Conservation (phyloP, 2,113 vertebrate species). For the Eublepharis macularius region DNA sequence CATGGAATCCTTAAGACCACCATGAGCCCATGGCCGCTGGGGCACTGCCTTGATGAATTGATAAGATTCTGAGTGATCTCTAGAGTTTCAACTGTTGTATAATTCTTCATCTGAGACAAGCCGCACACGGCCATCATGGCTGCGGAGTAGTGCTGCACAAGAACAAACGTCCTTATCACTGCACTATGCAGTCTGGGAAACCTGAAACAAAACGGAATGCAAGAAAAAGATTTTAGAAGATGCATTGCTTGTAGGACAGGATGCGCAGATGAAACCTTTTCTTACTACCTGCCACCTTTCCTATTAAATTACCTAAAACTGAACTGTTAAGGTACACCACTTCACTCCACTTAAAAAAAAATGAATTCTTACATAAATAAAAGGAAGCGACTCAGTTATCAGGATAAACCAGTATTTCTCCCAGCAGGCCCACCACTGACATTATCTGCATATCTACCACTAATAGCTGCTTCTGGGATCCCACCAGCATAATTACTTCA, state of each 20-base stretch:
- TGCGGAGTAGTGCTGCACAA: constrained; percentile 93
- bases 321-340: background rate
- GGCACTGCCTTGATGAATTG: constrained; percentile 84
- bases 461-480: too few relatives aligned
- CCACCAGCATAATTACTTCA: too few relatives aligned
- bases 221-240: background rate
- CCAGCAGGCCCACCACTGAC: too few relatives aligned
- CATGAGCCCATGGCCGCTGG: constrained; percentile 92
- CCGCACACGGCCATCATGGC: constrained; percentile 92
- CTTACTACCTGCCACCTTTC: background rate
- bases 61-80: constrained; percentile 93
- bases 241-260: constrained; percentile 5
- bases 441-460: too few relatives aligned
- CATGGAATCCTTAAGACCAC: constrained; percentile 94
- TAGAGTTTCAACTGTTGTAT: constrained; percentile 95
- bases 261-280: background rate
- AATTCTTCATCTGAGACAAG: constrained; percentile 89
- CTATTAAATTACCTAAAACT: background rate
- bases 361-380: too few relatives aligned
- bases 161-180: constrained; percentile 92
- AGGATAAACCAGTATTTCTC: too few relatives aligned
- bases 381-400: too few relatives aligned
- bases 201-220: constrained; percentile 71
- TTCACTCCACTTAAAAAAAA: background rate
- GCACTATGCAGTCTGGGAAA: constrained; percentile 94